phyloP scores from a whole-genome alignment of 2,888 invertebrate genomes.

The Drosophila maculinotata region DNA sequence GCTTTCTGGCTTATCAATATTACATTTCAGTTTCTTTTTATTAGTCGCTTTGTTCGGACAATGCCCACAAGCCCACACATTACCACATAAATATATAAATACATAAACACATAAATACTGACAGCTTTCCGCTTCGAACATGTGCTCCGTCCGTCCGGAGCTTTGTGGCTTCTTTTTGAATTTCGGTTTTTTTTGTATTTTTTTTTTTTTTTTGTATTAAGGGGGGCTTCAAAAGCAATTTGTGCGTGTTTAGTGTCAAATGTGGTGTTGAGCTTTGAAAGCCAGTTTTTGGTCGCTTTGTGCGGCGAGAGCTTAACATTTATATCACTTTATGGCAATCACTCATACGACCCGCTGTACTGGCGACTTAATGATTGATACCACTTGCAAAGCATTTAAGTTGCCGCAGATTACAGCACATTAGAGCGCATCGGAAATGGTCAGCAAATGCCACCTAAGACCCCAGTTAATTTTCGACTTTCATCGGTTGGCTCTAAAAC shows the following conservation, averaged over 20 bases:
- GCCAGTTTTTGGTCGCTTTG: constrained; percentile 35
- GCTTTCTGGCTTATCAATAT: constrained; percentile 75
- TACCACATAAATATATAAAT: constrained; percentile 29
- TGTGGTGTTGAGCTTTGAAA: constrained; percentile 61
- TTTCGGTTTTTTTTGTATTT: background rate
- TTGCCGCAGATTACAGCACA: constrained; percentile 53
- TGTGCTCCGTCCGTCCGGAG: constrained; percentile 15
- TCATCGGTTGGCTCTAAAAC: constrained; percentile 72
- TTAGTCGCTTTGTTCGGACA: constrained; percentile 47
- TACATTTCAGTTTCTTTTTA: constrained; percentile 69
- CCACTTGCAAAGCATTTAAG: constrained; percentile 66
- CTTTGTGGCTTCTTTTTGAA: constrained; percentile 64
- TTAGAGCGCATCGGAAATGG: constrained; percentile 58
- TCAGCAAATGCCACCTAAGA: constrained; percentile 55
- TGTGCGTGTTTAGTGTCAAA: constrained; percentile 79
- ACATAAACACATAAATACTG: constrained; percentile 31
- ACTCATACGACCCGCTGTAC: constrained; percentile 53
- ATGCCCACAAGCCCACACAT: constrained; percentile 37
- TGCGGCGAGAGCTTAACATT: constrained; percentile 57
- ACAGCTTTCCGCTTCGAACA: constrained; percentile 28
- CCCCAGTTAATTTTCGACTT: constrained; percentile 3
- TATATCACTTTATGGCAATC: constrained; percentile 66
- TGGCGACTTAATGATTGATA: constrained; percentile 69
- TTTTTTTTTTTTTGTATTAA: constrained; percentile 9
- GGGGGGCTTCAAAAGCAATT: constrained; percentile 74